phyloP scores from a whole-genome alignment of 1,140 invertebrate species.

The Drosophila teissieri region DNA sequence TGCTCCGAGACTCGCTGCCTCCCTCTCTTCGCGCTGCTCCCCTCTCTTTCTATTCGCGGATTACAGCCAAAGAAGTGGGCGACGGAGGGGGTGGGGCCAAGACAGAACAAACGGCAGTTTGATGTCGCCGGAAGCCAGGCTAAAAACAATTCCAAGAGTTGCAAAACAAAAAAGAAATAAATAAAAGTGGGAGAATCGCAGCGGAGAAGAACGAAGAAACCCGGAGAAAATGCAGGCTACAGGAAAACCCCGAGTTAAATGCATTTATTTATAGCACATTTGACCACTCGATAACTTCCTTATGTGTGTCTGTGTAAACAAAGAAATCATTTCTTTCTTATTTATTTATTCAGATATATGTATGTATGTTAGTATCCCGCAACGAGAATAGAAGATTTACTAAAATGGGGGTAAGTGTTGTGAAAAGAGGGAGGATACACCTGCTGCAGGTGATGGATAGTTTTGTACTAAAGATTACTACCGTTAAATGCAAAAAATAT shows the following conservation, averaged over 20 bases:
- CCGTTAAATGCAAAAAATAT: background rate
- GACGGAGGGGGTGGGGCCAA: conserved; percentile 9
- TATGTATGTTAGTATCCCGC: background rate
- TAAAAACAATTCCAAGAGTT: conserved; percentile 32
- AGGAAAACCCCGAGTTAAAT: conserved; percentile 29
- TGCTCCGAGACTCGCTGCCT: conserved; percentile 27
- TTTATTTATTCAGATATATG: conserved; percentile 17
- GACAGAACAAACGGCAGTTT: conserved; percentile 71
- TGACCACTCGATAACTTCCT: conserved; percentile 50
- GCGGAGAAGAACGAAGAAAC: background rate
- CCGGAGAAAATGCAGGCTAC: conserved; percentile 4
- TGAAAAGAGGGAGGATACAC: too few relatives aligned
- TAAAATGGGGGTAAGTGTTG: background rate
- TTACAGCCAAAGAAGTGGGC: background rate
- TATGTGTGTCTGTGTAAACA: conserved; percentile 26
- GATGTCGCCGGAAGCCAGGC: conserved; percentile 76
- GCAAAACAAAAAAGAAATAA: conserved; percentile 54
- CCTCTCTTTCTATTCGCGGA: conserved; percentile 3
- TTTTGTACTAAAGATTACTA: conserved; percentile 6
- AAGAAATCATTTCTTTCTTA: conserved; percentile 34
- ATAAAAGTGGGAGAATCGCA: conserved; percentile 34
- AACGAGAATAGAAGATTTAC: conserved; percentile 1
- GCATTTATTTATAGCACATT: conserved; percentile 75
- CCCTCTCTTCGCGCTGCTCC: background rate
- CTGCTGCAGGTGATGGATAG: conserved; percentile 5